Percentiles rank a stretch among this genome's conserved stretches.
Conservation (phyloP, 2,113 vertebrate species). For the Glaucomys volans region DNA sequence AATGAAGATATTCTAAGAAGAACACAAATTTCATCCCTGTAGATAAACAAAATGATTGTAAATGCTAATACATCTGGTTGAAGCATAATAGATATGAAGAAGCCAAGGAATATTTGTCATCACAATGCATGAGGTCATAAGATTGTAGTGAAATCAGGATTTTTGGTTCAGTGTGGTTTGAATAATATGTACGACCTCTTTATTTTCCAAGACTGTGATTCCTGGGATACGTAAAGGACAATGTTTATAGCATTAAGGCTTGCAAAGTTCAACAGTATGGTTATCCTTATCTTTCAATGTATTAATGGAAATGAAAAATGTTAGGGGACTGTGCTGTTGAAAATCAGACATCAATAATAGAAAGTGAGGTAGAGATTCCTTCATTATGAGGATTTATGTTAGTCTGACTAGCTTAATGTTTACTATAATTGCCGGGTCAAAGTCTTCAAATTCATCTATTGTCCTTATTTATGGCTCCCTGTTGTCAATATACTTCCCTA, state of each 20-base stretch:
- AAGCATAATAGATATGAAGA: background rate
- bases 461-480: background rate
- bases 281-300: background rate
- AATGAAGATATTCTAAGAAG: background rate
- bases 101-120: background rate
- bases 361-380: background rate
- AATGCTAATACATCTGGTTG: background rate
- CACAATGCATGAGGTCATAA: background rate
- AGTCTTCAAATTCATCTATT: background rate
- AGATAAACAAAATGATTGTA: background rate
- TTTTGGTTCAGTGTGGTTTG: background rate
- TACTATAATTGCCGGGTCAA: background rate
- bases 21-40: background rate
- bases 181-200: background rate
- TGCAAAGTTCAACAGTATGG: background rate
- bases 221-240: background rate
- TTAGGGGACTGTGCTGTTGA: background rate
- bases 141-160: background rate
- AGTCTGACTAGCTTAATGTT: background rate
- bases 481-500: background rate
- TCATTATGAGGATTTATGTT: background rate
- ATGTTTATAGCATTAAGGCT: background rate
- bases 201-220: background rate
- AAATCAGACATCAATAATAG: background rate
- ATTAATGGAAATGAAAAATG: background rate